Base-by-base conservation (phyloP, 2,797 vertebrate species). In the Helarctos malayanus region DNA sequence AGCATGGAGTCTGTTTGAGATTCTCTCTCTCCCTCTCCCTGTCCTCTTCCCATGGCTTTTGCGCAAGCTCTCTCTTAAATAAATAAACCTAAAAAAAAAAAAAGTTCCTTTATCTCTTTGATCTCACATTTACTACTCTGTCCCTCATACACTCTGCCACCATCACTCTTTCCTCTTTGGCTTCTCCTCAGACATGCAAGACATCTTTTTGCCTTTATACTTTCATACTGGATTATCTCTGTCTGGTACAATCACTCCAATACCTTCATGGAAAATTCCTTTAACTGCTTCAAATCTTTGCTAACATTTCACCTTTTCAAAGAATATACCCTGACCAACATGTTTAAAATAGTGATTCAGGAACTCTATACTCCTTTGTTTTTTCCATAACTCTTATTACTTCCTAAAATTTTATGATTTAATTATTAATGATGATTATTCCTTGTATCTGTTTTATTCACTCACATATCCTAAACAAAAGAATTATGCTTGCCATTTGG, bases 131-230 rank as follows among this genome's bases (percentile, higher is more conserved):
- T 59, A n/a, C n/a, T n/a, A 45, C 7, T 29, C 15, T n/a, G 14
- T 5, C 13, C 1, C n/a, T 56, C 18, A 25, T 14, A 32, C 2
- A 49, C 13, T 73, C n/a, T 56, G 15, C 27, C 23, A 49, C n/a
- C 0, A 63, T 0, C 11, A 81, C 27, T 49, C 8, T 15, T 54
- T 57, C 9, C 3, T 80, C 59, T 86, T 56, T 38, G 1, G 1
- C 27, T 65, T 83, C 75, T 52, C 7, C 12, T 75, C 27, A 52
- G 35, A 78, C 10, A 65, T 7, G 0, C 7, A 41, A 76, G 7
- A 5, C 7, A 12, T 21, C 0, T 0, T 69, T 7, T 71, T 38
- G 13, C 12, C 2, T 57, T 35, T 10, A 69, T 12, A 87, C 2
- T 15, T 73, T 23, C 69, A 3, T 47, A 14, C 5, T 69, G 9